These are phyloP conservation scores for Arenicola marina DNA, from an alignment of 2,888 invertebrate species.

Conservation along the genomic window DNA sequence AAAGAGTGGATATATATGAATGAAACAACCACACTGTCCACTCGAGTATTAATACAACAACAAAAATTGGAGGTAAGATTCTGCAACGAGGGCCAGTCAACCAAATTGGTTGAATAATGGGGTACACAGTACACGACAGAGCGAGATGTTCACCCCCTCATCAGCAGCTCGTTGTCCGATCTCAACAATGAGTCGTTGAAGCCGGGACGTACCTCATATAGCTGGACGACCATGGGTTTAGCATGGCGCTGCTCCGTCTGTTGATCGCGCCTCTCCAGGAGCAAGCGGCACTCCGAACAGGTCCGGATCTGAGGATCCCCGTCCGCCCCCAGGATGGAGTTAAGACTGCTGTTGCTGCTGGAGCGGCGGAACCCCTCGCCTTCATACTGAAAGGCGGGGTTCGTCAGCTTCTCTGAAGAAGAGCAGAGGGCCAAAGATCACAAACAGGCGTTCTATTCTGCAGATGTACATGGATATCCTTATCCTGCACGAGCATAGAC, in stretches of 20 bases:
- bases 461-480: too few relatives aligned
- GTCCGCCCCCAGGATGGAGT: constrained; percentile 67
- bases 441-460: too few relatives aligned
- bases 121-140: too few relatives aligned
- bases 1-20: too few relatives aligned
- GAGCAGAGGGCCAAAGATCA: too few relatives aligned
- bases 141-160: too few relatives aligned
- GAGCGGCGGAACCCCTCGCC: constrained; percentile 53
- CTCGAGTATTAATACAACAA: too few relatives aligned
- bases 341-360: constrained; percentile 66
- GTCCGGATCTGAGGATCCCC: constrained; percentile 66
- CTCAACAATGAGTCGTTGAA: too few relatives aligned
- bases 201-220: constrained; percentile 78
- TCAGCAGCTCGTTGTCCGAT: too few relatives aligned
- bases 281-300: constrained; percentile 63
- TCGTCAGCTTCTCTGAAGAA: constrained; percentile 66
- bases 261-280: constrained; percentile 78
- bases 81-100: background rate
- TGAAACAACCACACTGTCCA: too few relatives aligned
- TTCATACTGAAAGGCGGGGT: constrained; percentile 62
- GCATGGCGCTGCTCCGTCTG: constrained; percentile 81
- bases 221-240: constrained; percentile 70
- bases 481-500: too few relatives aligned
- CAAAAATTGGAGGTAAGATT: too few relatives aligned
- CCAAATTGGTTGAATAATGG: background rate